phyloP scores from a whole-genome alignment of 2,113 vertebrate genomes.

The Engystomops pustulosus region DNA sequence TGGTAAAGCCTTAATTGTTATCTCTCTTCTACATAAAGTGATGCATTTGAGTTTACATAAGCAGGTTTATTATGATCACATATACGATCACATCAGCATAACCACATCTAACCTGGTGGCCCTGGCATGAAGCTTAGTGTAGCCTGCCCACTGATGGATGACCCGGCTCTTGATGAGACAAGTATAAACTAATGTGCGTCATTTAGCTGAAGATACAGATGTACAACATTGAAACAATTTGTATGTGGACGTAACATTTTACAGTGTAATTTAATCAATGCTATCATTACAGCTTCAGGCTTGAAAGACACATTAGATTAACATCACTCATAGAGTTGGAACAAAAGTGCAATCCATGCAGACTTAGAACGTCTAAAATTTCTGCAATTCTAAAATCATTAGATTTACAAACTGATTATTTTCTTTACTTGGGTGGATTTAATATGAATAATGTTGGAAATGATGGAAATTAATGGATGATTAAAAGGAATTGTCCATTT shows the following conservation, averaged over 20 bases:
- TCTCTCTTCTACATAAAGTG: too few relatives aligned
- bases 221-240: constrained; percentile 30
- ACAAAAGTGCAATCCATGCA: constrained; percentile 23
- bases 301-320: constrained; percentile 45
- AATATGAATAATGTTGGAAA: neutral
- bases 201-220: constrained; percentile 27
- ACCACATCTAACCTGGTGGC: neutral
- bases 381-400: constrained; percentile 28
- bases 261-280: constrained; percentile 29
- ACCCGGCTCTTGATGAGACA: constrained; percentile 5
- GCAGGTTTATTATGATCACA: too few relatives aligned
- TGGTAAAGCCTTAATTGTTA: too few relatives aligned
- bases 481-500: neutral
- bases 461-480: neutral
- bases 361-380: constrained; percentile 12
- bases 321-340: constrained; percentile 30
- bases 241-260: constrained; percentile 16
- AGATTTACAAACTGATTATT: constrained; percentile 7
- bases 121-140: neutral
- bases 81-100: too few relatives aligned
- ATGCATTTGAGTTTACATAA: too few relatives aligned
- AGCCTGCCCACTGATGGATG: constrained; percentile 1
- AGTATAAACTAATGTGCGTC: constrained; percentile 42
- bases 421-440: neutral
- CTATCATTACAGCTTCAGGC: constrained; percentile 44